Base-by-base conservation (phyloP, 2,888 invertebrate species). In the Anthrax anthrax region DNA sequence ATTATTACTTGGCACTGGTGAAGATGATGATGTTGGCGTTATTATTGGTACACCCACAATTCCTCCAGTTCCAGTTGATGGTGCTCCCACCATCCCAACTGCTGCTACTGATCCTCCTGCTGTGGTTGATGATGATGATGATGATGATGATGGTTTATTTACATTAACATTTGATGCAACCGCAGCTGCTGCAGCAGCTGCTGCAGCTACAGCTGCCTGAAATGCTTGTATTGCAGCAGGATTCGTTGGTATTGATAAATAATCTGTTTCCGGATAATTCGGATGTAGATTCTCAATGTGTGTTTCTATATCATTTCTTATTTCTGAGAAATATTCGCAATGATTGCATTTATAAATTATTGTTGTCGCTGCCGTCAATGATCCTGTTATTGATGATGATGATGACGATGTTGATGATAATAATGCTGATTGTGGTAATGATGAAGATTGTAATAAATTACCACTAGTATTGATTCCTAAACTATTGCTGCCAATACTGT, bases 251-350 rank as follows among this genome's bases (percentile, higher is more conserved):
- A 67, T 63, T 40, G 60, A 64, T 18, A 64, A 57, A 37, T 58
- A 62, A 43, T 66, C 62, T 32, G 49, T 50, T 29, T 50, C 53
- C 3, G 56, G 57, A 8, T 56, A 54, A 32, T 56, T 56, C 9
- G 62, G 57, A 55, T 68, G 68, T 23, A 55, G 17, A 3, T 53
- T 44, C 6, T 57, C 59, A 39, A 65, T 58, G 32, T 68, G 68
- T 2, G 51, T 47, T 23, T 60, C 59, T 41, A 68, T 65, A 34
- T 68, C 65, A 14, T 53, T 52, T 49, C 62, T 65, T 1, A 58
- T 55, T 55, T 67, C 65, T 19, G 61, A 59, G 52, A 66, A 64
- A 52, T 59, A 65, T 49, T 67, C 67, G 53, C 68, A 68, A 42
- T 58, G 57, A 49, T 62, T 67, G 50, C 68, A 68, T 50, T 67